Base-by-base conservation (phyloP, 2,888 invertebrate species). In the Augochlorella aurata region DNA sequence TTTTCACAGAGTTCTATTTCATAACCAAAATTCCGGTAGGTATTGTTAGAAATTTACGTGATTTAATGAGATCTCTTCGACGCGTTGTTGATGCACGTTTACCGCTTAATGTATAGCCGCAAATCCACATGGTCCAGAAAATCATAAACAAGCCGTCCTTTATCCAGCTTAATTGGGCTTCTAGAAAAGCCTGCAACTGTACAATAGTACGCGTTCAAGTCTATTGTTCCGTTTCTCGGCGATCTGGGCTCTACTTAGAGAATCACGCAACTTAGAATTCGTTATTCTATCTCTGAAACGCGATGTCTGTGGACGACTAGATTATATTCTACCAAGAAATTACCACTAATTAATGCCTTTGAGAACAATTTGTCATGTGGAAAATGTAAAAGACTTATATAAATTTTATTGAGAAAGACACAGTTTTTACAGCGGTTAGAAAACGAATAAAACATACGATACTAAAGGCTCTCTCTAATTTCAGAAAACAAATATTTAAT, bases 91-190 rank as follows among this genome's bases (percentile, higher is more conserved):
- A 73, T 75, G 79, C 84, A 84, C 83, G 84, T 84, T 83, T 75
- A 73, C 77, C 67, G 77, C 80, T 83, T 84, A 77, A 72, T 77
- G 82, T 72, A 58, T 52, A 81, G 63, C 72, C 79, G 70, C 71
- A 79, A 84, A 84, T 84, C 79, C 82, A 71, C 58, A 77, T 63
- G 74, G 74, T 74, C 54, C 49, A 79, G 84, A 77, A 82, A 82
- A 85, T 84, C 84, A 81, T 84, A 79, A 85, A 79, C 82, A 84
- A 85, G 84, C 82, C 61, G 77, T 29, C 72, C 84, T 69, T 79
- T 78, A 69, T 79, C 69, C 65, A 75, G 82, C 73, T 84, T 84
- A 82, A 85, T 84, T 77, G 82, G 85, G 49, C 72, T 84, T 49
- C 77, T 73, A 79, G 77, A 84, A 85, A 84, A 82, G 79, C 84